phyloP scores from a whole-genome alignment of 2,113 vertebrate species.

The Saiga tatarica region DNA sequence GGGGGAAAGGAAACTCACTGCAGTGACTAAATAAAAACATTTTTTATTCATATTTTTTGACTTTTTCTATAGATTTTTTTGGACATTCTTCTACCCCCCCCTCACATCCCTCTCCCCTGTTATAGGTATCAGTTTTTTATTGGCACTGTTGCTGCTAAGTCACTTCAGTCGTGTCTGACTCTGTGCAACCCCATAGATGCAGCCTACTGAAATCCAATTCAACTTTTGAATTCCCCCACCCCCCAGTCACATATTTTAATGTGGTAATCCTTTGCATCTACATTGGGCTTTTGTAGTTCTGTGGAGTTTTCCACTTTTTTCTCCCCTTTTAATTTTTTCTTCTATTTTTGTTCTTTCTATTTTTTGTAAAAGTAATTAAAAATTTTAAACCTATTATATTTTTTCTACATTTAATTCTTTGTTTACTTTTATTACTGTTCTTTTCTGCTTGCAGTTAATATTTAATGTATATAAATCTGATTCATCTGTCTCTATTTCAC shows the following conservation, averaged over 20 bases:
- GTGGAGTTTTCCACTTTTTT: neutral
- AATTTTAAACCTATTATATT: too few relatives aligned
- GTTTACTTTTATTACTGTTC: neutral
- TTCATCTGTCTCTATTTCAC: neutral
- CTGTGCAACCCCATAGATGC: too few relatives aligned
- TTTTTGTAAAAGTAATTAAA: neutral
- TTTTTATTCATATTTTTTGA: neutral
- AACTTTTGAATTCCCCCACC: neutral
- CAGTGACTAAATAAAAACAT: neutral
- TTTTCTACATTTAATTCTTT: too few relatives aligned
- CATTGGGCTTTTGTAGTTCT: neutral
- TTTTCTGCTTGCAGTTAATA: neutral
- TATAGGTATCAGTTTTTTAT: neutral
- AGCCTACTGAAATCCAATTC: neutral
- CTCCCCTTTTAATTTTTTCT: neutral
- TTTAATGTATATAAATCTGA: neutral
- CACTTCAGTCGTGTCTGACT: too few relatives aligned
- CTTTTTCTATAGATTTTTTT: neutral
- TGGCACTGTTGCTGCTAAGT: neutral
- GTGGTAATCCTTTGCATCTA: neutral
- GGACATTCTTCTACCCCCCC: neutral
- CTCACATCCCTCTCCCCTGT: accelerated
- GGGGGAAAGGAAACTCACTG: neutral
- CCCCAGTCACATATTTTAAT: neutral
- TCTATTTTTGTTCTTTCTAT: neutral